Base-by-base conservation (phyloP, 2,113 vertebrate species). In the Odontesthes bonariensis region DNA sequence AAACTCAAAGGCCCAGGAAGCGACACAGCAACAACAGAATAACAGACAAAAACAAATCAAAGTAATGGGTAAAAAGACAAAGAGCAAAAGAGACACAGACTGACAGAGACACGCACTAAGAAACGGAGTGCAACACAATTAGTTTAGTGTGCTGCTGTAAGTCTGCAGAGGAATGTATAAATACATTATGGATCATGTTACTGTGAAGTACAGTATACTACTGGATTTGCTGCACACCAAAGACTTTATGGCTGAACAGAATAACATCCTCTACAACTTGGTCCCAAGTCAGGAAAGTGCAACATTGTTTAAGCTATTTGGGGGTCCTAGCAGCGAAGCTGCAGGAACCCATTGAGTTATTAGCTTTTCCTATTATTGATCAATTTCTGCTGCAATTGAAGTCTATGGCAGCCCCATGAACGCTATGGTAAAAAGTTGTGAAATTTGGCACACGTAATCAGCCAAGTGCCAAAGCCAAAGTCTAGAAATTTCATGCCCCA, bases 171-270 rank as follows among this genome's bases (percentile, higher is more conserved):
- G 46, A 80, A 69, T 56, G 61, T 53, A 74, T 66, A 80, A 80
- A 82, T 78, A 69, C 49, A 73, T 82, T 73, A 85, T 46, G 51
- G 75, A 44, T 85, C 56, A 14, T 76, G 60, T 91, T 85, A 72
- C 76, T 5, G 32, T 54, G 65, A 61, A 60, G 38, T 68, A 77
- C 46, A 27, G 27, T 2, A 27, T 27, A 57, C 40, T 51, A 20
- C 64, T 69, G 67, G 66, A 81, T 71, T 67, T 19, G 51, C n/a
- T 67, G 47, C 60, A 70, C 80, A 82, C 49, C 47, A 47, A 52
- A 71, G 57, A 60, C 65, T 78, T 76, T 69, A 74, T 60, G 59
- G 44, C 60, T 40, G 9, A 75, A 75, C 33, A 53, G 59, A 79
- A 73, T 73, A 69, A 67, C 16, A 78, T 73, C 40, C 35, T 53